These are phyloP conservation scores for Diplogasteroides magnus DNA, from an alignment of 1,140 invertebrate species.

Conservation along the genomic window DNA sequence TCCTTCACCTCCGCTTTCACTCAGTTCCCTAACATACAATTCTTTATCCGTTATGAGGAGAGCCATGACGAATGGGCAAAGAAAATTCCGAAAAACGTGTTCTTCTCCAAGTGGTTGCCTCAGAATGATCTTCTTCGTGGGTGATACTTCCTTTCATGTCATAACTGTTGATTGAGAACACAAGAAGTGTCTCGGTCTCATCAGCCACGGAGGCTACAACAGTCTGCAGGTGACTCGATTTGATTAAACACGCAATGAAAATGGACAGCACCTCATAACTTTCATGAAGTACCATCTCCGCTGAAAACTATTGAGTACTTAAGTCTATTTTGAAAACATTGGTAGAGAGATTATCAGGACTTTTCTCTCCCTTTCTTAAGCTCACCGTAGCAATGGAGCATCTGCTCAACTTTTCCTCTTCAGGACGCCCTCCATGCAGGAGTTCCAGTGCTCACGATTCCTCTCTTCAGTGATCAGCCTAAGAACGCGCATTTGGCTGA, in stretches of 20 bases:
- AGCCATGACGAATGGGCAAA: conserved; percentile 37
- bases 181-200: conserved; percentile 30
- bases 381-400: not conserved
- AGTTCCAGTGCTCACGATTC: conserved; percentile 40
- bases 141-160: conserved; percentile 7
- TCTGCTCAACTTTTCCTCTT: not conserved
- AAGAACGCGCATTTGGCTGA: conserved; percentile 32
- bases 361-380: no score
- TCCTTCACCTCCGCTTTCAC: conserved; percentile 5
- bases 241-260: no score
- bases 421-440: conserved; percentile 37
- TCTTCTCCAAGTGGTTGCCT: conserved; percentile 35
- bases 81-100: conserved; percentile 57
- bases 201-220: conserved; percentile 41
- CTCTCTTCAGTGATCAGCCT: conserved; percentile 41
- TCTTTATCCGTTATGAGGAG: conserved; percentile 3
- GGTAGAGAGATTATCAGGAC: no score
- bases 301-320: no score
- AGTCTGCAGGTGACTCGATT: conserved; percentile 32
- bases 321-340: no score
- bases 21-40: conserved; percentile 10
- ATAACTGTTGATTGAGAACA: conserved; percentile 9
- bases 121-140: conserved; percentile 58
- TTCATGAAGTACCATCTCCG: no score
- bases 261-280: no score